A percentile compares a stretch with the other conserved stretches of the same genome.
These are phyloP conservation scores for Takifugu flavidus DNA, from an alignment of 2,113 vertebrate genomes.

Conservation along the genomic window DNA sequence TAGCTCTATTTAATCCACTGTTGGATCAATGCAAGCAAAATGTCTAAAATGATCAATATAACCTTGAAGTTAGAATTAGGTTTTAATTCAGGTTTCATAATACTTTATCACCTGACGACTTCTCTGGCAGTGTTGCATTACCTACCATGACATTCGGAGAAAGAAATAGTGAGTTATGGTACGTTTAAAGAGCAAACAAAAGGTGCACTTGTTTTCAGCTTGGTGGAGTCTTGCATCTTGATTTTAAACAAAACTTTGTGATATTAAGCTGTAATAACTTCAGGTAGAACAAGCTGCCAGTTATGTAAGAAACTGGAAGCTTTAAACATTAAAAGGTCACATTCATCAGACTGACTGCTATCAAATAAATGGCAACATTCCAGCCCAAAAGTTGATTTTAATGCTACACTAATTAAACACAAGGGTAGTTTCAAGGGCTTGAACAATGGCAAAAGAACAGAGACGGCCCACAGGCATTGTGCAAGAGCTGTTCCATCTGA, in stretches of 20 bases:
- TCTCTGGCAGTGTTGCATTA: too few relatives aligned
- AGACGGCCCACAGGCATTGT: conserved; percentile 30
- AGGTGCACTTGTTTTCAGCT: conserved; percentile 7
- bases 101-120: too few relatives aligned
- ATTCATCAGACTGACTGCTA: conserved; percentile 59
- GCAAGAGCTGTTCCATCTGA: conserved; percentile 41
- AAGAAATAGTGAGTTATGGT: too few relatives aligned
- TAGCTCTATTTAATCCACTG: too few relatives aligned
- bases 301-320: conserved; percentile 56
- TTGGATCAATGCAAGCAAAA: too few relatives aligned
- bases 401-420: conserved; percentile 65
- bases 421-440: conserved; percentile 42
- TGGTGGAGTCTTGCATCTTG: conserved; percentile 6
- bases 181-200: too few relatives aligned
- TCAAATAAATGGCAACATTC: conserved; percentile 51
- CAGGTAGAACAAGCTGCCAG: not conserved
- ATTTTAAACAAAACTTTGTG: conserved; percentile 49
- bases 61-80: too few relatives aligned
- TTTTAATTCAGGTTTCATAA: too few relatives aligned
- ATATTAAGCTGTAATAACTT: not conserved
- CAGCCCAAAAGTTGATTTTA: conserved; percentile 48
- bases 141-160: too few relatives aligned
- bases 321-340: conserved; percentile 64
- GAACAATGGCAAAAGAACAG: conserved; percentile 40
- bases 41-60: too few relatives aligned